These are phyloP conservation scores for Plagodis pulveraria DNA, from an alignment of 2,888 invertebrate genomes.

Conservation along the genomic window DNA sequence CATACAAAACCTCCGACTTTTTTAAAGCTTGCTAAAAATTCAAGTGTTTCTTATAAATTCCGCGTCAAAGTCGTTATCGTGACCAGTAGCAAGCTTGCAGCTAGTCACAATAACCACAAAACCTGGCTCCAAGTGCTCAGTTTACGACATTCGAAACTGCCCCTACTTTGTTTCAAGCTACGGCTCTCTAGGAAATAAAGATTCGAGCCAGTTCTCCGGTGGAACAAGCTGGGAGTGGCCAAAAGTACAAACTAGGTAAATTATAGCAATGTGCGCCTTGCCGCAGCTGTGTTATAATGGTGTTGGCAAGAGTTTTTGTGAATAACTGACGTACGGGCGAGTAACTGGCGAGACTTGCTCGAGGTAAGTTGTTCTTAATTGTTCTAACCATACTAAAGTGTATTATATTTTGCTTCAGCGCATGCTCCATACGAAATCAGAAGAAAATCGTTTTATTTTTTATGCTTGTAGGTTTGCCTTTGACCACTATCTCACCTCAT, in stretches of 20 bases:
- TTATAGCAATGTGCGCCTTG: constrained; percentile 18
- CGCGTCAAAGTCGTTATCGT: not conserved
- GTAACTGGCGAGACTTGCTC: too few species aligned
- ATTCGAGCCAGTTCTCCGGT: constrained; percentile 24
- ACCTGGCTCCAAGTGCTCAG: constrained; percentile 20
- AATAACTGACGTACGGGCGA: constrained; percentile 3
- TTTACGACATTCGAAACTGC: constrained; percentile 33
- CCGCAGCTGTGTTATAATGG: constrained; percentile 17
- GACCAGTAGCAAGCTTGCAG: constrained; percentile 5
- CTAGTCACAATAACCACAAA: constrained; percentile 21
- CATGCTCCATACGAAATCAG: too few species aligned
- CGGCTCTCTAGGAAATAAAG: constrained; percentile 21
- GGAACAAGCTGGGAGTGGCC: constrained; percentile 6
- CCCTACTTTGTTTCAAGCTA: constrained; percentile 22
- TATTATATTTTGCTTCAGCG: too few species aligned
- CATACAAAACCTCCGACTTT: too few species aligned
- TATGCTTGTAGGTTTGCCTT: too few species aligned
- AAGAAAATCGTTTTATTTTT: too few species aligned
- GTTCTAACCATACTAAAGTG: too few species aligned
- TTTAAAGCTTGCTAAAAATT: too few species aligned
- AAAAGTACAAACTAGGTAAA: constrained; percentile 4
- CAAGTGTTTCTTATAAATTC: too few species aligned
- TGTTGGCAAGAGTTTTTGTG: constrained; percentile 16
- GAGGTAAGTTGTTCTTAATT: too few species aligned
- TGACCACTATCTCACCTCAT: too few species aligned